Evolutionary conservation across 2,113 vertebrate genomes (phyloP).

Genomic region (Psilopsiagon aurifrons): DNA sequence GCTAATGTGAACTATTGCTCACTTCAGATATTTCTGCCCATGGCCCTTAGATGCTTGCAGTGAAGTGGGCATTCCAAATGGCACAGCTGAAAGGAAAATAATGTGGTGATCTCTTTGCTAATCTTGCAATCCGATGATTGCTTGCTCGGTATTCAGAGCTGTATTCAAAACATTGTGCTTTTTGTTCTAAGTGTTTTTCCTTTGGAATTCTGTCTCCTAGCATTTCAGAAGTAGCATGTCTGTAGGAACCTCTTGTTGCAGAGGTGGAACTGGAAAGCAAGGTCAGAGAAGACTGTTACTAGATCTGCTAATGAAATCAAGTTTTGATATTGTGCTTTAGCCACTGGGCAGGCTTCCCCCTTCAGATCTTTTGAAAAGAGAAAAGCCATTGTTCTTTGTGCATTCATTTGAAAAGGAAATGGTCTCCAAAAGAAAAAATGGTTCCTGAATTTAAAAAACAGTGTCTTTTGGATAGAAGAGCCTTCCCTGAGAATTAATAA

Average conservation of each 20-base stretch:
- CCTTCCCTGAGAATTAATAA: not conserved
- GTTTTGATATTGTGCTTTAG: slow-evolving; percentile 43
- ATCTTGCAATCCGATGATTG: not conserved
- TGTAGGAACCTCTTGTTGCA: not conserved
- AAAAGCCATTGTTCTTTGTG: slow-evolving; percentile 66
- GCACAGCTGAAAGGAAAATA: not conserved
- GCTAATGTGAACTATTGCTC: not conserved
- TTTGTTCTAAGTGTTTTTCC: not conserved
- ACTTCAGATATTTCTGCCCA: not conserved
- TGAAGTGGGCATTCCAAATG: not conserved
- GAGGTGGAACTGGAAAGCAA: not conserved
- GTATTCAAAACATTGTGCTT: not conserved
- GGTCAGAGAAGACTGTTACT: slow-evolving; percentile 4
- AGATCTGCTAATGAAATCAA: slow-evolving; percentile 54
- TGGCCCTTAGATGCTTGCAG: not conserved
- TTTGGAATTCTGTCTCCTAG: not conserved
- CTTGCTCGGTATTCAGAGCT: not conserved
- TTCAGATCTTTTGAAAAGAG: slow-evolving; percentile 59
- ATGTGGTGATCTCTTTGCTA: not conserved
- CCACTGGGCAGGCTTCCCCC: slow-evolving; percentile 21
- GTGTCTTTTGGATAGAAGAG: not conserved
- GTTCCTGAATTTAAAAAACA: slow-evolving; percentile 16
- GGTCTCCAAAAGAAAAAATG: slow-evolving; percentile 56
- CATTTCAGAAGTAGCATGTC: not conserved
- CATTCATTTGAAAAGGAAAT: slow-evolving; percentile 61